Percentiles rank a stretch among this genome's conserved stretches.
phyloP scores from a whole-genome alignment of 2,113 vertebrate species.

The Sebastes schlegelii region DNA sequence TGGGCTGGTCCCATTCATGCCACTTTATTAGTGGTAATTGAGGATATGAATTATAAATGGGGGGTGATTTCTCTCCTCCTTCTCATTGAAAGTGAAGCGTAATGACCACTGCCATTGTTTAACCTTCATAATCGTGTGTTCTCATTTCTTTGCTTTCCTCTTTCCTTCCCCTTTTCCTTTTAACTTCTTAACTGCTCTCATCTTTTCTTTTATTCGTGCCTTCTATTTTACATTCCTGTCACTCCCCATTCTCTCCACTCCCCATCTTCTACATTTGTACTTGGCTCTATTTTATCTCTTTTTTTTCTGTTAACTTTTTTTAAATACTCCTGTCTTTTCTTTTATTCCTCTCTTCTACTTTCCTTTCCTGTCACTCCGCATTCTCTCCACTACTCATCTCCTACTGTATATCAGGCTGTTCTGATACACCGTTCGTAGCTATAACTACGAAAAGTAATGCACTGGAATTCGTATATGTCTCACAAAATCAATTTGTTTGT shows the following conservation, averaged over 20 bases:
- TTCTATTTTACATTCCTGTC: slow-evolving; percentile 20
- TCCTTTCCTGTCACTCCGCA: not conserved
- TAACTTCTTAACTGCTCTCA: slow-evolving; percentile 35
- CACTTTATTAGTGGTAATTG: slow-evolving; percentile 99
- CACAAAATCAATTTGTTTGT: too few relatives aligned
- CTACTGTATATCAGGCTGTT: too few relatives aligned
- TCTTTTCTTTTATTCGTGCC: slow-evolving; percentile 42
- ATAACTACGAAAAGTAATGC: too few relatives aligned
- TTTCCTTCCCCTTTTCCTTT: slow-evolving; percentile 49
- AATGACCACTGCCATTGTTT: slow-evolving; percentile 94
- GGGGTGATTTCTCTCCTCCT: slow-evolving; percentile 83
- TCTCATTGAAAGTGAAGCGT: slow-evolving; percentile 94
- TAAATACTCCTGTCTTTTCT: not conserved
- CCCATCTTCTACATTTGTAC: slow-evolving; percentile 1
- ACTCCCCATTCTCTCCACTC: slow-evolving; percentile 81
- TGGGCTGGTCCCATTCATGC: slow-evolving; percentile 88
- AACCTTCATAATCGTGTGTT: slow-evolving; percentile 94
- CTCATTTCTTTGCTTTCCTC: slow-evolving; percentile 79
- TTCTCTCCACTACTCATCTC: not conserved
- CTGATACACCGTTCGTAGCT: too few relatives aligned
- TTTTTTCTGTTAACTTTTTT: not conserved
- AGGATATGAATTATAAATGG: slow-evolving; percentile 99
- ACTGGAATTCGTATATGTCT: too few relatives aligned
- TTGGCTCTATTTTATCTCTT: not conserved
- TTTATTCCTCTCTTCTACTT: not conserved